phyloP scores from a whole-genome alignment of 1,140 invertebrate species.

The Drosophila kurseongensis region DNA sequence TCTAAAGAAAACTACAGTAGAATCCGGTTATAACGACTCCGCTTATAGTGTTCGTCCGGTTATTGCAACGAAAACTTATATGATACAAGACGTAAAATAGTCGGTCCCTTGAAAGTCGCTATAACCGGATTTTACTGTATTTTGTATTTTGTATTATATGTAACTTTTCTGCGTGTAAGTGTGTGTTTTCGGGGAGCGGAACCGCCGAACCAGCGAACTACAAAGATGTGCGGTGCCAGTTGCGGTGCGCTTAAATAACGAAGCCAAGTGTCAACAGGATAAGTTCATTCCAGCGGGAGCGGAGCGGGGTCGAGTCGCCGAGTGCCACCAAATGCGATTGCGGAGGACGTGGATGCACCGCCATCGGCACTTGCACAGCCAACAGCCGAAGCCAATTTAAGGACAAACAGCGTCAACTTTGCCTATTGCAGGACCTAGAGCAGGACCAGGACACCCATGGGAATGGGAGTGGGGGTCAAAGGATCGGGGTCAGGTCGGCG shows the following conservation, averaged over 20 bases:
- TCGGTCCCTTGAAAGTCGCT: too few species aligned
- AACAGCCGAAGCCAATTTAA: conserved; percentile 62
- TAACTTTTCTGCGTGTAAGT: conserved; percentile 8
- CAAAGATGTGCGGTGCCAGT: conserved; percentile 52
- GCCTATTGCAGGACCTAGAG: conserved; percentile 11
- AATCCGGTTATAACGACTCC: too few species aligned
- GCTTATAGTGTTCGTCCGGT: too few species aligned
- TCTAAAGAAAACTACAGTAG: too few species aligned
- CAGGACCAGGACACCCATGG: conserved; percentile 2
- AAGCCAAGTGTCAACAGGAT: conserved; percentile 80
- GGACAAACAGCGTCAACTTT: conserved; percentile 60
- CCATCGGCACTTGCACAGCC: conserved; percentile 5
- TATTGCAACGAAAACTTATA: too few species aligned
- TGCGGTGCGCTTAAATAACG: conserved; percentile 49
- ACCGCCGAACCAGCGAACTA: conserved; percentile 41
- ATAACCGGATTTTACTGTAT: too few species aligned
- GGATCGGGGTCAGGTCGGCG: conserved; percentile 20
- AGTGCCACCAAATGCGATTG: conserved; percentile 38
- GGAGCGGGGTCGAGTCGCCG: conserved; percentile 9
- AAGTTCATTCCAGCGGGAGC: conserved; percentile 64
- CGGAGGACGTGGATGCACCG: conserved; percentile 32
- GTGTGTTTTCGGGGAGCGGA: neutral
- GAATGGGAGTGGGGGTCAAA: neutral
- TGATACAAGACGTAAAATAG: too few species aligned
- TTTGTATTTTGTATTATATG: neutral